Percentiles rank a stretch among this genome's conserved stretches.
Conservation (phyloP, 1,140 invertebrate genomes). For the Ooceraea biroi region DNA sequence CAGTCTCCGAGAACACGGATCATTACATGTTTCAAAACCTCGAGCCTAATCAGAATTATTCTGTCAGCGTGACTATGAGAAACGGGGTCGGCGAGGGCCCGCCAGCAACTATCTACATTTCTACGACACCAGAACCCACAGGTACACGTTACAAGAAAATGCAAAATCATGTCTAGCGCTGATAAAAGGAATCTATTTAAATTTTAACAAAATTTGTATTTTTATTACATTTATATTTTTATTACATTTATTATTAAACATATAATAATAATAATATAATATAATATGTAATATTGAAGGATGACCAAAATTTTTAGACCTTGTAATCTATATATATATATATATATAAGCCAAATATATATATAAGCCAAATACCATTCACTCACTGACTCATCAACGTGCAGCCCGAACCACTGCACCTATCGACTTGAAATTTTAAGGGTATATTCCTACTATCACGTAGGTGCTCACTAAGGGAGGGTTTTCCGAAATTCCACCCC, state of each 20-base stretch:
- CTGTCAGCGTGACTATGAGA: slow-evolving; percentile 91
- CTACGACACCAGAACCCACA: slow-evolving; percentile 89
- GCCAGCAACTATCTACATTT: slow-evolving; percentile 87
- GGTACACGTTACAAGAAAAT: slow-evolving; percentile 84
- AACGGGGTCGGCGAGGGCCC: slow-evolving; percentile 94
- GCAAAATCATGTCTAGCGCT: not conserved
- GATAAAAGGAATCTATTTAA: not conserved
- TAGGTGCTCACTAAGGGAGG: too few relatives aligned
- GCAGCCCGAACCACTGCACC: too few relatives aligned
- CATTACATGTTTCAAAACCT: slow-evolving; percentile 93
- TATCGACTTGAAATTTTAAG: too few relatives aligned
- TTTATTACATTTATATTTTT: slow-evolving; percentile 12
- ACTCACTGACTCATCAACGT: too few relatives aligned
- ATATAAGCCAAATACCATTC: too few relatives aligned
- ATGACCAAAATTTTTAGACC: not conserved
- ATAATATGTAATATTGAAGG: too few relatives aligned
- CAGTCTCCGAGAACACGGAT: slow-evolving; percentile 89
- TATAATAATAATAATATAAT: too few relatives aligned
- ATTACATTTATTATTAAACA: too few relatives aligned
- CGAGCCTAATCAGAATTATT: slow-evolving; percentile 91
- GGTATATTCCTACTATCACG: too few relatives aligned
- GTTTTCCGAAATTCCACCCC: too few relatives aligned
- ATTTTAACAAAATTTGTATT: not conserved
- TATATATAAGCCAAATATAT: too few relatives aligned
- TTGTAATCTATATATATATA: too few relatives aligned